Percentiles rank a stretch among this genome's conserved stretches.
Conservation (phyloP, 2,113 vertebrate species). For the Uria lomvia region DNA sequence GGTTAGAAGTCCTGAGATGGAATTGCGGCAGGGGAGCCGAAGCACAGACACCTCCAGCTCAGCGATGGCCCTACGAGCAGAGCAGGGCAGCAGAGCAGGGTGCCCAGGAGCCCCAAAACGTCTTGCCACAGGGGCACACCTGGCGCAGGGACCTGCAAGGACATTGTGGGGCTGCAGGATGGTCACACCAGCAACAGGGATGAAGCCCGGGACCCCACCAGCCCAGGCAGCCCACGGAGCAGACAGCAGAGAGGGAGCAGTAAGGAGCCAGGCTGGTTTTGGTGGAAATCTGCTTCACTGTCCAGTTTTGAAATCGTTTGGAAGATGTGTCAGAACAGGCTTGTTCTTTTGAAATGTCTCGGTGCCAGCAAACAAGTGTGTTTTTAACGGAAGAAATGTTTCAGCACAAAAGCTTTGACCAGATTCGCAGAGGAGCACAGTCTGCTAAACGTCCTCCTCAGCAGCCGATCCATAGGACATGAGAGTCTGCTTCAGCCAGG, state of each 20-base stretch:
- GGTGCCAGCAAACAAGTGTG: background rate
- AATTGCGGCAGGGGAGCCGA: background rate
- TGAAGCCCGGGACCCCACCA: background rate
- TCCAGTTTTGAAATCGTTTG: slow-evolving; percentile 3
- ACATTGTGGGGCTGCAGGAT: background rate
- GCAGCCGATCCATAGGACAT: background rate
- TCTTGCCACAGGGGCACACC: background rate
- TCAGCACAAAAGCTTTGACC: slow-evolving; percentile 37
- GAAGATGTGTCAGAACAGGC: background rate
- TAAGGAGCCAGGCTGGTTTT: background rate
- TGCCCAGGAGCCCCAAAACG: background rate
- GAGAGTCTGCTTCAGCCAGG: background rate
- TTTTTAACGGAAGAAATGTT: slow-evolving; percentile 4
- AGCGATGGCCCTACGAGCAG: background rate
- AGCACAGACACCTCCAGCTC: background rate
- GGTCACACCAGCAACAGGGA: background rate
- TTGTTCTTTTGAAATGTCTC: slow-evolving; percentile 11
- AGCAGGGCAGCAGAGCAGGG: background rate
- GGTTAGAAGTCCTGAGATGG: background rate
- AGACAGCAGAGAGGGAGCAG: background rate
- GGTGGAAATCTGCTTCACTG: background rate
- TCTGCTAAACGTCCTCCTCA: background rate
- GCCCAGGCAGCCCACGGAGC: background rate
- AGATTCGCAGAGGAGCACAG: slow-evolving; percentile 3
- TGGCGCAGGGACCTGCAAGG: background rate